Conservation (phyloP, 2,797 vertebrate species). For the Falco cherrug region DNA sequence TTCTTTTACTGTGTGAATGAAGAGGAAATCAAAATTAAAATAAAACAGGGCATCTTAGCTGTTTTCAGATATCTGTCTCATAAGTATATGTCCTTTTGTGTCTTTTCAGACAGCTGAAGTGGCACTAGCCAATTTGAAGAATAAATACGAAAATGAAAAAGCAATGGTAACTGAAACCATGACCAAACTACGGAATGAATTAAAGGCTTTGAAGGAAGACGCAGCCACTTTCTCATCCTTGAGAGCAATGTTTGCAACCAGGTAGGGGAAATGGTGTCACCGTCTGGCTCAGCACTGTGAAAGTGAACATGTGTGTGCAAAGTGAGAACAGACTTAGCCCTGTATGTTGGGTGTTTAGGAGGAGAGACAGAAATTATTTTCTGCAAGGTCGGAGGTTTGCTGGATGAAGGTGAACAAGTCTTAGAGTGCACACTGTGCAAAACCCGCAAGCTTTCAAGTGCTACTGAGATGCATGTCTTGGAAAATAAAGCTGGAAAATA, state of each 20-base stretch:
- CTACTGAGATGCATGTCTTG: not conserved
- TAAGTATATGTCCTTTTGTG: conserved; percentile 21
- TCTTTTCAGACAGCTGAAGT: conserved; percentile 90
- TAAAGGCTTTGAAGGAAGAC: conserved; percentile 98
- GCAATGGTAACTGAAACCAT: conserved; percentile 98
- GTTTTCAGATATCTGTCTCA: not conserved
- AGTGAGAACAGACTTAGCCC: not conserved
- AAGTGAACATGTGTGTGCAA: not conserved
- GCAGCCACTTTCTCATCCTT: conserved; percentile 98
- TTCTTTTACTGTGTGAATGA: not conserved
- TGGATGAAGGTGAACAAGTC: conserved; percentile 27
- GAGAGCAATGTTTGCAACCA: conserved; percentile 98
- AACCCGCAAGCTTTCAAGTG: conserved; percentile 14
- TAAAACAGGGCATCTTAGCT: not conserved
- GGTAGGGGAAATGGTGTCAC: conserved; percentile 74
- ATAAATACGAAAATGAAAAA: conserved; percentile 99
- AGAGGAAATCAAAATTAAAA: not conserved
- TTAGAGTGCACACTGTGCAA: not conserved
- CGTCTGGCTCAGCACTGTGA: not conserved
- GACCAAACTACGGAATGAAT: conserved; percentile 96
- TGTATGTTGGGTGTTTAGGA: not conserved
- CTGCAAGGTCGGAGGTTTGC: not conserved
- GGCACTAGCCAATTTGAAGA: conserved; percentile 96
- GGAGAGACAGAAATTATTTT: not conserved
- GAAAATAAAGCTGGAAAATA: conserved; percentile 32